Percentiles rank a stretch among this genome's conserved stretches.
phyloP scores from a whole-genome alignment of 1,140 invertebrate genomes.

The Drosophila nasuta region DNA sequence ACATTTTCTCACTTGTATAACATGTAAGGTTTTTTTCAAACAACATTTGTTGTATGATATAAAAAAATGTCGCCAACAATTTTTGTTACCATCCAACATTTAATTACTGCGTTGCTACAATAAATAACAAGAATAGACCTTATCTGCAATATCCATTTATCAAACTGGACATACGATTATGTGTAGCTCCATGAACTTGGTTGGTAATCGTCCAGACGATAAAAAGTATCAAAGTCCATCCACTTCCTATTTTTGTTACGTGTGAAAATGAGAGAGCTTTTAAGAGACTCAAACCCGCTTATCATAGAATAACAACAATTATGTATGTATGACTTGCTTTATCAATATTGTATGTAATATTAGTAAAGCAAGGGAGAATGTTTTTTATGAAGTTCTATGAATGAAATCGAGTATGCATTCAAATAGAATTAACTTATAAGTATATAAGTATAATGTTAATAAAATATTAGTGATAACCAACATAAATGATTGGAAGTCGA shows the following conservation, averaged over 20 bases:
- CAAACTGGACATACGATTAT: constrained; percentile 15
- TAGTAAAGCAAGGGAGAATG: no score
- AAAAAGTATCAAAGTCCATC: constrained; percentile 29
- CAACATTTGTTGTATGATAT: no score
- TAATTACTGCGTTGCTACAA: constrained; percentile 15
- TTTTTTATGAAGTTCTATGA: no score
- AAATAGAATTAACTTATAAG: no score
- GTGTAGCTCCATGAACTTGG: constrained; percentile 7
- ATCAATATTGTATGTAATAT: no score
- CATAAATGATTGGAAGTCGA: constrained; percentile 8
- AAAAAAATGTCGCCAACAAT: constrained; percentile 1
- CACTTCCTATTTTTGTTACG: neutral
- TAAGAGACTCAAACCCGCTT: no score
- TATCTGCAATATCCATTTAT: constrained; percentile 47
- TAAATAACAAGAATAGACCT: constrained; percentile 32
- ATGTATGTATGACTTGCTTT: no score
- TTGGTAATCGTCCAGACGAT: constrained; percentile 15
- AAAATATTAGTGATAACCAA: constrained; percentile 17
- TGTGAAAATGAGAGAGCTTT: neutral
- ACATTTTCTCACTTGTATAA: neutral
- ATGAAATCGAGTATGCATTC: no score
- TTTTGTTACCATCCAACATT: constrained; percentile 28
- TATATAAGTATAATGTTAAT: neutral
- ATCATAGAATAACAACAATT: no score
- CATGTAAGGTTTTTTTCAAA: no score